A percentile compares a stretch with the other conserved stretches of the same genome.
phyloP scores from a whole-genome alignment of 2,888 invertebrate species.

The Alloplasta piceator region DNA sequence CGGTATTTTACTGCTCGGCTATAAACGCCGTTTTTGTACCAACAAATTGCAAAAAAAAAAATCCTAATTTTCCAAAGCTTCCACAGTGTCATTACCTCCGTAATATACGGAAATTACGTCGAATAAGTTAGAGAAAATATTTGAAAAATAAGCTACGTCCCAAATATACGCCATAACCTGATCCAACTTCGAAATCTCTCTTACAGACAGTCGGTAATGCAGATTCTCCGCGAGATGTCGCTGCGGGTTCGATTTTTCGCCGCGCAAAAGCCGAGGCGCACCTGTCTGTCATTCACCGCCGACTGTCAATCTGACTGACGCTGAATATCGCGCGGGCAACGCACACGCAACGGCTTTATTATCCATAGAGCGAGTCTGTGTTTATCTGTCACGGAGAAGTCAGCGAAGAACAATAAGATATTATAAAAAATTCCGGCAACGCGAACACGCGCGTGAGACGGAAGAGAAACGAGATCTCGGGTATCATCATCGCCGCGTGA shows the following conservation, averaged over 20 bases:
- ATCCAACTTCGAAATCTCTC: no score
- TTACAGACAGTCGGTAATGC: no score
- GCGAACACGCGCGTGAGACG: not conserved
- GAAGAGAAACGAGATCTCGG: not conserved
- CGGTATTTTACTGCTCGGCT: no score
- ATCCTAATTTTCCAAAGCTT: no score
- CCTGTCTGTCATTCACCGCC: conserved; percentile 75
- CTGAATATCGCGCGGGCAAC: conserved; percentile 61
- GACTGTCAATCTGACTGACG: conserved; percentile 77
- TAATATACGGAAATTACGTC: no score
- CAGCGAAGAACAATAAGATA: conserved; percentile 13
- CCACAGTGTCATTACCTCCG: no score
- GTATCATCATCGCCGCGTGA: not conserved
- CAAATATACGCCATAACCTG: no score
- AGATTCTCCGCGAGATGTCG: no score
- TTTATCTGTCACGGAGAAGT: conserved; percentile 67
- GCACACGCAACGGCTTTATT: conserved; percentile 65
- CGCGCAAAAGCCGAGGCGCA: conserved; percentile 71
- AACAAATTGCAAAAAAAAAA: no score
- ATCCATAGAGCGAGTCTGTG: conserved; percentile 65
- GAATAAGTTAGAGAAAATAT: no score
- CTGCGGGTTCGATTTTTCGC: conserved; percentile 12
- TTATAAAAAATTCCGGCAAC: not conserved
- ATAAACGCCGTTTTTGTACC: no score
- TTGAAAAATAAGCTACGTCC: no score